Evolutionary conservation across 2,797 vertebrate species (phyloP).

Genomic region (Cuniculus paca): DNA sequence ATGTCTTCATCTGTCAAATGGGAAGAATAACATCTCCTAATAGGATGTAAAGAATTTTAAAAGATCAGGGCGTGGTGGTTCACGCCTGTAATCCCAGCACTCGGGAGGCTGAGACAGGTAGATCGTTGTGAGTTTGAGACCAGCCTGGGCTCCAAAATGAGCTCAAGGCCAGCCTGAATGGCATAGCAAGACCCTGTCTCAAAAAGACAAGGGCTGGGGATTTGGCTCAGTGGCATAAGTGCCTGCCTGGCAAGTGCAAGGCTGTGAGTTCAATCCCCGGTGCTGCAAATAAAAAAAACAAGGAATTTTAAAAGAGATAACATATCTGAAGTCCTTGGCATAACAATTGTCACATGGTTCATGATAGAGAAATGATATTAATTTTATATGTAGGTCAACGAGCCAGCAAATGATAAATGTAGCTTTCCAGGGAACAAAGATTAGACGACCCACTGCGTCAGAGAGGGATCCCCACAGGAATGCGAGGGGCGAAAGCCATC

Average conservation of each 20-base stretch:
- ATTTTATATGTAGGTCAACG: not conserved
- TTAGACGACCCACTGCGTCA: not conserved
- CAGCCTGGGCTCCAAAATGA: too few species aligned
- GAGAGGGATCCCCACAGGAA: not conserved
- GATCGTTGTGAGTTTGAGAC: too few species aligned
- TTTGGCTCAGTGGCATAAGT: too few species aligned
- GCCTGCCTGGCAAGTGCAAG: too few species aligned
- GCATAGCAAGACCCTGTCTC: too few species aligned
- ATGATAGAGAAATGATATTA: not conserved
- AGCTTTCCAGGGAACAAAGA: not conserved
- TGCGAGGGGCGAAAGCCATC: not conserved
- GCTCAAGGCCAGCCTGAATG: too few species aligned
- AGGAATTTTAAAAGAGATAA: not conserved
- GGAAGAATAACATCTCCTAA: not conserved
- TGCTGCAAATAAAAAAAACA: too few species aligned
- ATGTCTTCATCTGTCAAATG: not conserved
- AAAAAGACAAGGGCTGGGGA: too few species aligned
- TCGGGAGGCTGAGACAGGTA: too few species aligned
- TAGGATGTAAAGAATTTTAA: not conserved
- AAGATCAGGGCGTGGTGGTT: too few species aligned
- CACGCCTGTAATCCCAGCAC: too few species aligned
- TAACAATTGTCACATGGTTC: not conserved
- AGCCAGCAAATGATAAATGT: not conserved
- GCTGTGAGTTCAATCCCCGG: too few species aligned
- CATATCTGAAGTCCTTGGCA: not conserved